Evolutionary conservation across 2,113 vertebrate genomes (phyloP).

Genomic region (Brachypodius melanocephalos): DNA sequence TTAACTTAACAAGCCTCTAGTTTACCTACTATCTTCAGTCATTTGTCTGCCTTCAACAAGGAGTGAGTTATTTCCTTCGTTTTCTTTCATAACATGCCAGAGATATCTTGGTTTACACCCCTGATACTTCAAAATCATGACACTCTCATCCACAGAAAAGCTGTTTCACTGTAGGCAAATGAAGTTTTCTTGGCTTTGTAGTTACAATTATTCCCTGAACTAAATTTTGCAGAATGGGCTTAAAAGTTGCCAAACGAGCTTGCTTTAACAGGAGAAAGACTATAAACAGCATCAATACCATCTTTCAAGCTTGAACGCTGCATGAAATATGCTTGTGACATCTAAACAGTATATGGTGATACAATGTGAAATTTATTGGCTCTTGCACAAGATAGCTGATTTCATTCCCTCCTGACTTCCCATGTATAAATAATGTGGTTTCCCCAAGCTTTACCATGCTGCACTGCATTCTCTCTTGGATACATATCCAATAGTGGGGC

Average conservation of each 20-base stretch:
- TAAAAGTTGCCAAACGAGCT: neutral
- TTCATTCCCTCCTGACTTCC: neutral
- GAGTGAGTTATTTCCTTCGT: conserved; percentile 2
- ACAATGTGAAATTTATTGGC: neutral
- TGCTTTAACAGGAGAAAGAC: neutral
- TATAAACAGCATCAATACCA: neutral
- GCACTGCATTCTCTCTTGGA: neutral
- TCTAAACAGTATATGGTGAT: neutral
- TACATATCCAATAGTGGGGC: neutral
- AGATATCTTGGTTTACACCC: conserved; percentile 4
- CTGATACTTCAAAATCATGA: conserved; percentile 16
- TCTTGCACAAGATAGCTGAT: neutral
- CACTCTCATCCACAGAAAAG: neutral
- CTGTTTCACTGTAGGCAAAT: conserved; percentile 2
- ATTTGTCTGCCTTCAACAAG: neutral
- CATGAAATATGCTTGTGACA: neutral
- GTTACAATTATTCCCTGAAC: conserved; percentile 1
- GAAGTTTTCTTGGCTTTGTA: neutral
- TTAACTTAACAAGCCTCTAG: neutral
- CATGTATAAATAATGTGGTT: neutral
- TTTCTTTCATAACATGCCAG: neutral
- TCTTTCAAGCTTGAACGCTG: neutral
- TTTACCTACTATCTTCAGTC: neutral
- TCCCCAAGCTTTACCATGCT: neutral
- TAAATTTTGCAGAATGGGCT: conserved; percentile 1